phyloP scores from a whole-genome alignment of 2,113 vertebrate species.

The Bufo gargarizans region DNA sequence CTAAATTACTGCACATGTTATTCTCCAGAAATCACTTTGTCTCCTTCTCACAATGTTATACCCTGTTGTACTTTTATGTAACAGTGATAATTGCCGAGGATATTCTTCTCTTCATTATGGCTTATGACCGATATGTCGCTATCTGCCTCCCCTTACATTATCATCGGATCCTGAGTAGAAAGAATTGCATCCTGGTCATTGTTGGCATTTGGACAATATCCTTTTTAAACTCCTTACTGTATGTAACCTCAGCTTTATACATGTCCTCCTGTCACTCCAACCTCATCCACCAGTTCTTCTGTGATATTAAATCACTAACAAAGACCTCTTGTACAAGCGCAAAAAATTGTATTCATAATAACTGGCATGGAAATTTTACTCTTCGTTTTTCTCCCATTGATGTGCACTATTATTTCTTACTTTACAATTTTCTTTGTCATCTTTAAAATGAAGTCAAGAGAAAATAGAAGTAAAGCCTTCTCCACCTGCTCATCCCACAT shows the following conservation, averaged over 20 bases:
- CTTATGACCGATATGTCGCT: background rate
- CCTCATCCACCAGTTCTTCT: slow-evolving; percentile 6
- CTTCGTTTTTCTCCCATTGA: background rate
- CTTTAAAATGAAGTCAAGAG: background rate
- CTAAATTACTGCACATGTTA: slow-evolving; percentile 20
- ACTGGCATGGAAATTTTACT: background rate
- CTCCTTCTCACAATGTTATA: slow-evolving; percentile 13
- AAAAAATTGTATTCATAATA: background rate
- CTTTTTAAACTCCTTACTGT: background rate
- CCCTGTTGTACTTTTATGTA: slow-evolving; percentile 14
- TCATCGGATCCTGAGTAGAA: background rate
- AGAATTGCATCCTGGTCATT: background rate
- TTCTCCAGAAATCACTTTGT: background rate
- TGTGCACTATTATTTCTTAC: background rate
- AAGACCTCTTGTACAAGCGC: background rate
- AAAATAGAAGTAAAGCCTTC: background rate
- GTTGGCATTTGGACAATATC: background rate
- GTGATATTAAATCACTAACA: background rate
- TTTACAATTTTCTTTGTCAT: background rate
- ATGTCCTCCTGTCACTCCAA: background rate
- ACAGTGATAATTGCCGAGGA: background rate
- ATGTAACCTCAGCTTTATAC: background rate
- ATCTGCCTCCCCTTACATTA: background rate
- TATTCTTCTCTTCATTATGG: background rate
- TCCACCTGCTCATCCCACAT: background rate